Evolutionary conservation across 2,888 invertebrate genomes (phyloP).

Genomic region (Eubasilissa splendida): DNA sequence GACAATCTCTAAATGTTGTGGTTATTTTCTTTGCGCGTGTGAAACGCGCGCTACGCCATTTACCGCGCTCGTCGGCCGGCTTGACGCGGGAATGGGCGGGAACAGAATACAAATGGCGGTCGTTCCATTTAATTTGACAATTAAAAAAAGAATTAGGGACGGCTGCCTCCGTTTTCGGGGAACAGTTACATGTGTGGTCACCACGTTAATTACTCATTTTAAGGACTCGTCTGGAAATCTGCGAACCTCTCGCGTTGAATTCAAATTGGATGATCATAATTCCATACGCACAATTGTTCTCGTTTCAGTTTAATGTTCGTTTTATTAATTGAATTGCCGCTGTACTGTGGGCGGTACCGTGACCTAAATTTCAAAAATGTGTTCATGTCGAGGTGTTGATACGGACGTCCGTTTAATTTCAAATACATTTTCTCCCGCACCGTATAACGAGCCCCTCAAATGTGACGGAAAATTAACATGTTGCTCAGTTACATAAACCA

Average conservation of each 20-base stretch:
- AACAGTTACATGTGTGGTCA: conserved; percentile 13
- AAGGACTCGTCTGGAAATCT: conserved; percentile 20
- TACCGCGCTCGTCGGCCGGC: conserved; percentile 8
- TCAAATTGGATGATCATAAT: not conserved
- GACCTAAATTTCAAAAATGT: too few relatives aligned
- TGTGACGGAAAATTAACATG: too few relatives aligned
- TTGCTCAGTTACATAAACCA: too few relatives aligned
- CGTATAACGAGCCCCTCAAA: too few relatives aligned
- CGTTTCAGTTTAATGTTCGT: conserved; percentile 11
- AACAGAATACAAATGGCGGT: conserved; percentile 32
- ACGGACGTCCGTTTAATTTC: too few relatives aligned
- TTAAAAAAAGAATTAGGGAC: conserved; percentile 21
- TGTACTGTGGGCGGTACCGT: too few relatives aligned
- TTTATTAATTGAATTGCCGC: conserved; percentile 8
- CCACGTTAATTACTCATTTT: conserved; percentile 15
- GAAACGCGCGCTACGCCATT: not conserved
- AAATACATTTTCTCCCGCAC: too few relatives aligned
- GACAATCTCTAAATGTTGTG: not conserved
- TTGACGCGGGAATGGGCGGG: conserved; percentile 18
- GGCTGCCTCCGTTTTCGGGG: not conserved
- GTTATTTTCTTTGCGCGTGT: conserved; percentile 9
- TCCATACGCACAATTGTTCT: conserved; percentile 7
- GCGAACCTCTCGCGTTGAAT: not conserved
- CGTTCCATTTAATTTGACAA: conserved; percentile 38
- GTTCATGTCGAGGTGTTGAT: too few relatives aligned